Evolutionary conservation across 2,888 invertebrate genomes (phyloP), one percentile per base, ranked within the genome.

Genomic region (Blastobasis adustella): DNA sequence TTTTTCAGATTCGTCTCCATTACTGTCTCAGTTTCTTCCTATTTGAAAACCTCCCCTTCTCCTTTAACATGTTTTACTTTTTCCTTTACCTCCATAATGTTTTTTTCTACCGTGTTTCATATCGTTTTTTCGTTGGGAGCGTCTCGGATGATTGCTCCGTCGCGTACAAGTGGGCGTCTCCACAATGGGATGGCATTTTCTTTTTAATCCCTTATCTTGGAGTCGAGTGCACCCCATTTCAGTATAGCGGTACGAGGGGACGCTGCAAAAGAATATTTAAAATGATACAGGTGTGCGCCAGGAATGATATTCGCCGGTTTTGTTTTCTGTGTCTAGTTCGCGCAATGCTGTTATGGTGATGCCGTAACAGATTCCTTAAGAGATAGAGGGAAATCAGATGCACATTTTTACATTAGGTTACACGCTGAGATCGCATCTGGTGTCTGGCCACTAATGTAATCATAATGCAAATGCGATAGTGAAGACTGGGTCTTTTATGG

Each of bases 121-220:
- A 62, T 62, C 66, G 60, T 68, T 66, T 65, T 66, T 64, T 60
- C 62, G 62, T 60, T 55, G 60, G 61, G 58, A 69, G 65, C 69
- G 68, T 73, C 72, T 71, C 70, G 67, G 73, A 59, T 75, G 77
- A 76, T 73, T 73, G 74, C 76, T 71, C 63, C 58, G 61, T 51
- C 65, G 63, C 66, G 59, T 55, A 59, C 63, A 62, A 69, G 73
- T 70, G 71, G 67, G 63, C 59, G 61, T 62, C 62, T 63, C 61
- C 64, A 76, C 72, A 74, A 78, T 75, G 63, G 69, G 69, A 72
- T 73, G 70, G 66, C 68, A 70, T 79, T 79, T 76, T 77, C 79
- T 79, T 80, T 79, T 80, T 80, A 78, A 77, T 78, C 76, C 70
- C 76, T 72, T 77, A 78, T 76, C 76, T 71, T 62, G 65, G 66